A percentile compares a stretch with the other conserved stretches of the same genome.
These are phyloP conservation scores for Diarsia brunnea DNA, from an alignment of 2,888 invertebrate species.

Conservation along the genomic window DNA sequence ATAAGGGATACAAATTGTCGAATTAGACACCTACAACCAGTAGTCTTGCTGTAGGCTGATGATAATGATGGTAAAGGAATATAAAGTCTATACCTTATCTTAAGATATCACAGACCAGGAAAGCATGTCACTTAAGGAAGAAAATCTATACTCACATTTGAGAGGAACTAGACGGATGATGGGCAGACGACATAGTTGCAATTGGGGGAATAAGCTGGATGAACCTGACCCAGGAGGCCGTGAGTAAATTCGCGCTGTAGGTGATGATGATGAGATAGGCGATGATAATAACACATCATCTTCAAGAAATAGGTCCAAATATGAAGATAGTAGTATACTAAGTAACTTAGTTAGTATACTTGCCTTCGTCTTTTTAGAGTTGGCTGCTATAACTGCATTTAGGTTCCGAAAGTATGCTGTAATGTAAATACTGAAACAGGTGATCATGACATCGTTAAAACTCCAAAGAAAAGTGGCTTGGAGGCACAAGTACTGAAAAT, in stretches of 20 bases:
- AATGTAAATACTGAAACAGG: conserved; percentile 71
- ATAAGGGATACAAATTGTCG: too few species aligned
- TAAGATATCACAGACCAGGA: neutral
- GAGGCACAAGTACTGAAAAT: conserved; percentile 63
- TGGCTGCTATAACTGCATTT: conserved; percentile 58
- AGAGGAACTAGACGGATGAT: neutral
- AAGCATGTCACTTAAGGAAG: neutral
- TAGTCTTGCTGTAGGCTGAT: too few species aligned
- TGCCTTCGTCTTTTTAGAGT: conserved; percentile 63
- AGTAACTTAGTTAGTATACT: too few species aligned
- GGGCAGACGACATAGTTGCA: too few species aligned
- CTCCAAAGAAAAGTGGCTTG: conserved; percentile 70
- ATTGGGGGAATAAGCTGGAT: too few species aligned
- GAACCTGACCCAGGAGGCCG: too few species aligned
- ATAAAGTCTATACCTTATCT: too few species aligned
- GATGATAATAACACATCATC: too few species aligned
- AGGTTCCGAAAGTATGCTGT: conserved; percentile 67
- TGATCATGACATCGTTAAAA: conserved; percentile 67
- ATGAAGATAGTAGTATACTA: neutral
- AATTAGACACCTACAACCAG: too few species aligned
- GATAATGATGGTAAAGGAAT: too few species aligned
- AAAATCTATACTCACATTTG: neutral
- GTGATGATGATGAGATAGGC: too few species aligned
- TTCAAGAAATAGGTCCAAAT: neutral
- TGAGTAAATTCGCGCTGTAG: too few species aligned